Evolutionary conservation across 2,797 vertebrate species (phyloP).

Genomic region (Falco novaeseelandiae): DNA sequence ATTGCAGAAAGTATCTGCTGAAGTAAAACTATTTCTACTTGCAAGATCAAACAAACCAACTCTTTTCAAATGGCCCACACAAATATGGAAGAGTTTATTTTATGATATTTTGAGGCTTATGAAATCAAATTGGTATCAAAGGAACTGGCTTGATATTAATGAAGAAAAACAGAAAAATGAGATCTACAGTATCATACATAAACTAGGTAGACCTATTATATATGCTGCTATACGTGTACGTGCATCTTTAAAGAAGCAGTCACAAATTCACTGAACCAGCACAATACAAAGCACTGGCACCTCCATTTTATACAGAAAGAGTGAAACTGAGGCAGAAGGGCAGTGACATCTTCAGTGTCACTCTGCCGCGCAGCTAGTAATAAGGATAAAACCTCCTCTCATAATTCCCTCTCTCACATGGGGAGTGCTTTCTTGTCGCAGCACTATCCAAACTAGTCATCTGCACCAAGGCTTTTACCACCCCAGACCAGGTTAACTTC

Average conservation of each 20-base stretch:
- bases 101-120: background rate
- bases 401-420: background rate
- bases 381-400: background rate
- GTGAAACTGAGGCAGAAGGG: background rate
- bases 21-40: background rate
- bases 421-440: background rate
- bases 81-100: background rate
- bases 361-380: background rate
- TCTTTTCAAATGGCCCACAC: background rate
- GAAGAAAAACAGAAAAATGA: background rate
- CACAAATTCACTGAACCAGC: background rate
- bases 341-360: accelerated
- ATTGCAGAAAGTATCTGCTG: background rate
- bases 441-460: no score
- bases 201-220: background rate
- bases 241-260: background rate
- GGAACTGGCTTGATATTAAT: background rate
- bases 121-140: background rate
- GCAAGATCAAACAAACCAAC: background rate
- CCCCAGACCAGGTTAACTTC: no score
- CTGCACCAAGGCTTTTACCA: no score
- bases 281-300: background rate
- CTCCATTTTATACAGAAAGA: background rate
- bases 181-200: background rate
- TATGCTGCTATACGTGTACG: background rate